Percentiles rank a stretch among this genome's conserved stretches.
These are phyloP conservation scores for Adineta ricciae DNA, from an alignment of 2,888 invertebrate species.

Conservation along the genomic window DNA sequence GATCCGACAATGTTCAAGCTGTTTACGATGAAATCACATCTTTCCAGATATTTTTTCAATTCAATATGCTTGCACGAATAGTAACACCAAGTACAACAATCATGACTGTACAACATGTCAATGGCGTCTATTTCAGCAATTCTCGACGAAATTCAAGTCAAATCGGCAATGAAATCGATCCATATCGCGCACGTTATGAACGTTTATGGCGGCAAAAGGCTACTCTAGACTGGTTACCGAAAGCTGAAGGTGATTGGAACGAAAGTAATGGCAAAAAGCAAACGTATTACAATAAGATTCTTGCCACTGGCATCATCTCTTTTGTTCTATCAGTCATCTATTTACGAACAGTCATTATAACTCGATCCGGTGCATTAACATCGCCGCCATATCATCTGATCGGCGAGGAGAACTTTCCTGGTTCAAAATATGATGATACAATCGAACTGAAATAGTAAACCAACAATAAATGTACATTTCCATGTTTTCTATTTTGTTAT, in stretches of 20 bases:
- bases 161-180: not conserved
- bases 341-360: no score
- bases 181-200: not conserved
- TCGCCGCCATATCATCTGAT: slow-evolving; percentile 11
- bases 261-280: not conserved
- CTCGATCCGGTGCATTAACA: not conserved
- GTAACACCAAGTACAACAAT: not conserved
- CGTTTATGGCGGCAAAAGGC: slow-evolving; percentile 3
- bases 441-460: no score
- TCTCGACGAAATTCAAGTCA: not conserved
- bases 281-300: not conserved
- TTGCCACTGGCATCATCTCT: not conserved
- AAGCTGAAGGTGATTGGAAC: not conserved
- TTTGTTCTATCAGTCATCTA: not conserved
- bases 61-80: not conserved
- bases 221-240: slow-evolving; percentile 6
- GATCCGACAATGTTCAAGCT: not conserved
- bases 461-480: no score
- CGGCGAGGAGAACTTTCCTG: slow-evolving; percentile 9
- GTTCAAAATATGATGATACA: not conserved
- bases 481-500: no score
- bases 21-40: no score
- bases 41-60: not conserved
- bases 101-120: not conserved
- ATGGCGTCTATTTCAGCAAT: not conserved